Base-by-base conservation (phyloP, 2,888 invertebrate species). In the Pheosia gnoma region DNA sequence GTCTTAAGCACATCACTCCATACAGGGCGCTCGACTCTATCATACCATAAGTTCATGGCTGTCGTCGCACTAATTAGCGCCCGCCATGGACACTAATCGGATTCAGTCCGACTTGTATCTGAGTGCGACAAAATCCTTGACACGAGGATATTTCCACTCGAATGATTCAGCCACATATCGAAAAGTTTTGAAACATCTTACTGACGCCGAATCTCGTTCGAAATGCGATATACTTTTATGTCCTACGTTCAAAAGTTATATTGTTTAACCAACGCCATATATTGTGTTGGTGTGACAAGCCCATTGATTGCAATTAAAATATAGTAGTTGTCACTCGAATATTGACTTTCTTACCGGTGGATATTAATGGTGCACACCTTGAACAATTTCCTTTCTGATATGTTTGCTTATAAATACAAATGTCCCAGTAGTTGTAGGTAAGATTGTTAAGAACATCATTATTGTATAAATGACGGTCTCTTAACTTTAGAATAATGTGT, bases 401-500 rank as follows among this genome's bases (percentile, higher is more conserved):
- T 9, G 6, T 25, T 9, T 55, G n/a, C 10, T 37, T 57, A 43
- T 36, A n/a, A n/a, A 54, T 47, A 59, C 54, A 59, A 54, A 66
- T 57, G 61, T 60, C 36, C 39, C 62, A 49, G 52, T 52, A 66
- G 63, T 37, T 54, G 25, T 25, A 25, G 5, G 54, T 37, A 52
- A 59, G 47, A 41, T 55, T 66, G 71, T 71, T 63, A 66, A 68
- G 54, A 55, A 39, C 39, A 55, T 62, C 60, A 70, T 71, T 65
- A 71, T 60, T 61, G 45, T 7, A 43, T 63, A 56, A 61, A 63
- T 66, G 66, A 60, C 51, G 62, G 13, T 55, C 39, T 39, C 55
- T 39, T 55, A 55, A 55, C 8, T 55, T 38, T 11, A 13, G 13
- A 37, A 39, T 55, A n/a, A n/a, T 5, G 39, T 55, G 39, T 55